These are phyloP conservation scores for Lichenostomus cassidix DNA, from an alignment of 2,113 vertebrate genomes.

Conservation along the genomic window DNA sequence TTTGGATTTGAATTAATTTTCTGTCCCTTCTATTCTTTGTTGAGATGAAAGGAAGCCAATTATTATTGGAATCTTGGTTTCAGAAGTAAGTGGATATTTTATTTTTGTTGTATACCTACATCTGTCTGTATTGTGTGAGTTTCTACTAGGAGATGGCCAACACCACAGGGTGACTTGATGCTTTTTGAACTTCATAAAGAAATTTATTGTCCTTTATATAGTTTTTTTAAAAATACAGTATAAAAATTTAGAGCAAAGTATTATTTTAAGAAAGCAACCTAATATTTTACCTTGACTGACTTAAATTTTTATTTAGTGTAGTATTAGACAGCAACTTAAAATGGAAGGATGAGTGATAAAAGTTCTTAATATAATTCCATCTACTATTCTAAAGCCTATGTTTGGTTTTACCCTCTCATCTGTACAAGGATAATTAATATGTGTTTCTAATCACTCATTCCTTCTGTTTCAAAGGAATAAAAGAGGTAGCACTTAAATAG, in stretches of 20 bases:
- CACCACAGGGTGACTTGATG: neutral
- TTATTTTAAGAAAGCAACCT: neutral
- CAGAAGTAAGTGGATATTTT: neutral
- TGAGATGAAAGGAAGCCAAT: neutral
- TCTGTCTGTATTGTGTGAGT: neutral
- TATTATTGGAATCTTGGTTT: neutral
- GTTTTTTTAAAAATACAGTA: neutral
- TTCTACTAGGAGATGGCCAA: neutral
- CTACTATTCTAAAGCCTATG: neutral
- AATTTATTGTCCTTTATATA: neutral
- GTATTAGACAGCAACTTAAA: neutral
- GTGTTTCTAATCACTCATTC: neutral
- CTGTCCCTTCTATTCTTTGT: neutral
- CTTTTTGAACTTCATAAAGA: neutral
- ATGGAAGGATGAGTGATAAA: neutral
- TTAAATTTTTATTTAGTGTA: neutral
- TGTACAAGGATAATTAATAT: conserved; percentile 2
- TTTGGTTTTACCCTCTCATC: neutral
- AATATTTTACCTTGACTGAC: neutral
- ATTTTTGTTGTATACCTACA: neutral
- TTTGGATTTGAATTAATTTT: neutral
- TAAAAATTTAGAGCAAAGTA: neutral
- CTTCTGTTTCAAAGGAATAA: conserved; percentile 17
- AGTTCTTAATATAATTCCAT: neutral
- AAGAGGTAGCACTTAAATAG: neutral